These are phyloP conservation scores for Scaptodrosophila latifasciaeformis DNA, from an alignment of 2,888 invertebrate genomes.

Conservation along the genomic window DNA sequence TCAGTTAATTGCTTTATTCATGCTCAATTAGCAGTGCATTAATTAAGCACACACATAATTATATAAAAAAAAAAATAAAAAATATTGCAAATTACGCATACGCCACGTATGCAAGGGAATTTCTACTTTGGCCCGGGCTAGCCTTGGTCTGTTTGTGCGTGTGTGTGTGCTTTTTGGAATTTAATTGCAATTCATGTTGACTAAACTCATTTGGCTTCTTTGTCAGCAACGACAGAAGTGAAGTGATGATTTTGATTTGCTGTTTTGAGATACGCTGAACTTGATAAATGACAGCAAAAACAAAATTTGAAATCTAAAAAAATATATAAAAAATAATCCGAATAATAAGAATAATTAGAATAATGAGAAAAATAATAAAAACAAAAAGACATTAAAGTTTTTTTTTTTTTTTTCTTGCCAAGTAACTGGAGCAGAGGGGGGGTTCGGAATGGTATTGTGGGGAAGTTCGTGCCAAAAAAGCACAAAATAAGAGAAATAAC, in stretches of 20 bases:
- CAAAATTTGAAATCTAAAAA: conserved; percentile 26
- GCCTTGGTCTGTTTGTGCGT: conserved; percentile 2
- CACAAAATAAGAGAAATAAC: conserved; percentile 28
- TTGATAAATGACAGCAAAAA: conserved; percentile 51
- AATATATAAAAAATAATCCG: conserved; percentile 24
- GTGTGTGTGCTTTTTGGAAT: background rate
- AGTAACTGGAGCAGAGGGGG: conserved; percentile 21
- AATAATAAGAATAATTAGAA: conserved; percentile 24
- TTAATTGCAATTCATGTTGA: conserved; percentile 40
- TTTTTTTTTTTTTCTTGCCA: too few species aligned
- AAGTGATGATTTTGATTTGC: conserved; percentile 28
- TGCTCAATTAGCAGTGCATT: conserved; percentile 54
- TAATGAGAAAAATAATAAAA: conserved; percentile 21
- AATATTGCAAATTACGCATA: conserved; percentile 4
- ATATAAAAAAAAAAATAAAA: too few species aligned
- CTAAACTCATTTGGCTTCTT: too few species aligned
- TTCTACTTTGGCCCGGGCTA: background rate
- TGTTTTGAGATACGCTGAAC: conserved; percentile 30
- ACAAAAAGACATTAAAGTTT: conserved; percentile 11
- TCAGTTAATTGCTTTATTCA: conserved; percentile 40
- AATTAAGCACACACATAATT: too few species aligned
- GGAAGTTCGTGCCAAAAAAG: conserved; percentile 52
- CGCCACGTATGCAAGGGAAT: background rate
- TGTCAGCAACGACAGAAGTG: too few species aligned
- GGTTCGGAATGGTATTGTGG: too few species aligned